Base-by-base conservation (phyloP, 2,113 vertebrate genomes). In the Nesoenas mayeri region DNA sequence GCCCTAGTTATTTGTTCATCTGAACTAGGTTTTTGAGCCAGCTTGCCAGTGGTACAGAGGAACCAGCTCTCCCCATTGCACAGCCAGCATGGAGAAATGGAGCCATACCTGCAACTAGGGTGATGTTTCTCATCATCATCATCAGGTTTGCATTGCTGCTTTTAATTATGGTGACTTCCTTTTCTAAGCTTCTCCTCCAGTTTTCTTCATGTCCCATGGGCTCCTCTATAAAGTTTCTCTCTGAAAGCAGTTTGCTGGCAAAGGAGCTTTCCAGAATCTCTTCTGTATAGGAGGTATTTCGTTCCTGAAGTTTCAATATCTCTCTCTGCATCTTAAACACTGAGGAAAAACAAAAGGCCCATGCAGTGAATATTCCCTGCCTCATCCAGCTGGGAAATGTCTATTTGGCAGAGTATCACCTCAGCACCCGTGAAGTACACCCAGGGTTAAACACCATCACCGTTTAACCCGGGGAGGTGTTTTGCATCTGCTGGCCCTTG, bases 91-190 rank as follows among this genome's bases (percentile, higher is more conserved):
- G 16, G 20, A 57, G 25, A 60, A 89, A 48, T 4, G 22, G 25
- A 66, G 21, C 60, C 19, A 20, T 95, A 97, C 97, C 97, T 94
- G 96, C 66, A 80, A 65, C 5, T 54, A 62, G 9, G 6, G 70
- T 94, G 73, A 97, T 67, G 58, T 97, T 97, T 9, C 9, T 94
- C 89, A 97, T 79, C 86, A 85, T 93, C 93, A 79, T 93, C 92
- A 75, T 91, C 64, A 97, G 36, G 38, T 77, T 87, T 22, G 32
- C 53, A 56, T 95, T 97, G 71, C 34, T 96, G 36, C 4, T 87
- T 95, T 96, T 97, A 47, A 97, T 96, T 38, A 96, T 25, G 40
- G 40, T 91, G 51, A 97, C 77, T 93, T 94, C 84, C 16, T 93
- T 21, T 54, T 89, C 61, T 61, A 79, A 60, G 32, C 20, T 72